Evolutionary conservation across 2,113 vertebrate genomes (phyloP).

Genomic region (Psilopogon haemacephalus): DNA sequence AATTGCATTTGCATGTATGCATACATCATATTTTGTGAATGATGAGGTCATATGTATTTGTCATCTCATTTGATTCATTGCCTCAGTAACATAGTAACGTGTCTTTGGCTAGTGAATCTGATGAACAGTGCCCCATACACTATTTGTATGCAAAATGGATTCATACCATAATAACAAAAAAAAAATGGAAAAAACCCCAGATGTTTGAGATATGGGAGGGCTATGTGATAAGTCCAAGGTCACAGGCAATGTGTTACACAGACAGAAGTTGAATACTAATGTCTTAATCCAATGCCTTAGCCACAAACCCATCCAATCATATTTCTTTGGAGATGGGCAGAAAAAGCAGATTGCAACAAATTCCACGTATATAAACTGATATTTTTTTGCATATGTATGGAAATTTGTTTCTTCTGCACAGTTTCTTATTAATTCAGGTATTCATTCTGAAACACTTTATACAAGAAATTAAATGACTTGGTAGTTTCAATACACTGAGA

Average conservation of each 20-base stretch:
- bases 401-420: neutral
- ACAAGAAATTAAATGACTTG: neutral
- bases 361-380: neutral
- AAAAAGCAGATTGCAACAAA: neutral
- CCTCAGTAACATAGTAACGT: neutral
- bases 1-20: neutral
- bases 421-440: neutral
- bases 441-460: neutral
- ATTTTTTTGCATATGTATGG: neutral
- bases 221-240: neutral
- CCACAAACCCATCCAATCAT: neutral
- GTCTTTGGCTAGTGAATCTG: neutral
- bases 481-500: neutral
- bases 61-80: neutral
- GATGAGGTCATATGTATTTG: neutral
- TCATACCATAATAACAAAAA: neutral
- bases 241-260: neutral
- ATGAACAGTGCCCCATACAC: neutral
- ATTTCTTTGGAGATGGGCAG: neutral
- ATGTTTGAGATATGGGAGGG: neutral
- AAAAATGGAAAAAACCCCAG: too few species aligned
- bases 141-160: neutral
- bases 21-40: neutral
- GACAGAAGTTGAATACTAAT: neutral
- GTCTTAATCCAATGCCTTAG: neutral